Evolutionary conservation across 1,140 invertebrate genomes (phyloP).

Genomic region (Sipha flava): DNA sequence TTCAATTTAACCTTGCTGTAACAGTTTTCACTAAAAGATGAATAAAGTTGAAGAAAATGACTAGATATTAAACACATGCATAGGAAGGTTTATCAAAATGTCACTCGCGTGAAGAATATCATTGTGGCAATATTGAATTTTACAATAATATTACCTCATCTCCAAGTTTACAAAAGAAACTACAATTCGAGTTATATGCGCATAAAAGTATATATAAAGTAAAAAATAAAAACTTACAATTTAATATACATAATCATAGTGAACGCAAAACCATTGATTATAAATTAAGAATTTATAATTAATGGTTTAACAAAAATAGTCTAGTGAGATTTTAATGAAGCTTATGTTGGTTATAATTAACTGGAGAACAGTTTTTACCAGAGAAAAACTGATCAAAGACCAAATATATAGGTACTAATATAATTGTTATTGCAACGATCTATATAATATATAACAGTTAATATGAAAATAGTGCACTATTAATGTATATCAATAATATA

Average conservation of each 20-base stretch:
- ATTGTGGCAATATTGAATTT: neutral
- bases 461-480: neutral
- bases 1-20: neutral
- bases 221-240: neutral
- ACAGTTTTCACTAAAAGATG: neutral
- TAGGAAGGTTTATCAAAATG: neutral
- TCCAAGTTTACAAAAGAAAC: neutral
- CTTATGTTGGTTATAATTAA: neutral
- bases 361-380: too few relatives aligned
- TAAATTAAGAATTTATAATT: too few relatives aligned
- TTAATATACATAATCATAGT: neutral
- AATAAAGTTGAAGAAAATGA: constrained; percentile 1
- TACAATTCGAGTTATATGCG: neutral
- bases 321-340: neutral
- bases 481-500: neutral
- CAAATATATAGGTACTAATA: neutral
- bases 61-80: neutral
- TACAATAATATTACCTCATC: neutral
- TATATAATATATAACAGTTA: neutral
- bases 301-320: neutral
- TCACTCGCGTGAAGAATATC: neutral
- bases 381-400: neutral
- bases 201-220: neutral
- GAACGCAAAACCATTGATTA: too few relatives aligned
- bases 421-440: neutral